Conservation (phyloP, 2,888 invertebrate genomes). For the Serripes groenlandicus region DNA sequence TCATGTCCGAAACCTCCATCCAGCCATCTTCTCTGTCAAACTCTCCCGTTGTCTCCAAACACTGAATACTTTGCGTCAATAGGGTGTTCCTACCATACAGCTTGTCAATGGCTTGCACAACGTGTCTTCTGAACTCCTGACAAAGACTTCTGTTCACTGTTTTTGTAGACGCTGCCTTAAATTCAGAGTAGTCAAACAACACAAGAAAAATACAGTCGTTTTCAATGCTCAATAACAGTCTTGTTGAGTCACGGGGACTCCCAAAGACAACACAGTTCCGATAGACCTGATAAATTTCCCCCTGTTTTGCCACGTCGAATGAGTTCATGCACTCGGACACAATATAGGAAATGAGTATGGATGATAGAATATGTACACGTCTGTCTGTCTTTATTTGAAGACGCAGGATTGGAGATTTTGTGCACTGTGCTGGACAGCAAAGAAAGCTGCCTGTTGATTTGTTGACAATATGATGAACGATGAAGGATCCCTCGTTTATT, state of each 20-base stretch:
- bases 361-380: background rate
- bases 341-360: background rate
- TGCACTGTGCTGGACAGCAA: too few relatives aligned
- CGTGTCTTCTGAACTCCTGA: background rate
- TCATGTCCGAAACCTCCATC: constrained; percentile 8
- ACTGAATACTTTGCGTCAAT: background rate
- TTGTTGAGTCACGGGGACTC: background rate
- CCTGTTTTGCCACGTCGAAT: background rate
- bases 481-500: too few relatives aligned
- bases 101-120: background rate
- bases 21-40: background rate
- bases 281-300: background rate
- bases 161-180: background rate
- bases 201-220: background rate
- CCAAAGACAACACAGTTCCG: background rate
- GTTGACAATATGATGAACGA: too few relatives aligned
- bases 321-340: background rate
- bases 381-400: background rate
- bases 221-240: background rate
- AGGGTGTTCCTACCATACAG: background rate
- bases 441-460: too few relatives aligned
- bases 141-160: background rate
- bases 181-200: background rate
- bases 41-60: background rate
- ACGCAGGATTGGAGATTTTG: background rate